A percentile compares a stretch with the other conserved stretches of the same genome.
Conservation (phyloP, 2,888 invertebrate genomes). For the Molorchus minor region DNA sequence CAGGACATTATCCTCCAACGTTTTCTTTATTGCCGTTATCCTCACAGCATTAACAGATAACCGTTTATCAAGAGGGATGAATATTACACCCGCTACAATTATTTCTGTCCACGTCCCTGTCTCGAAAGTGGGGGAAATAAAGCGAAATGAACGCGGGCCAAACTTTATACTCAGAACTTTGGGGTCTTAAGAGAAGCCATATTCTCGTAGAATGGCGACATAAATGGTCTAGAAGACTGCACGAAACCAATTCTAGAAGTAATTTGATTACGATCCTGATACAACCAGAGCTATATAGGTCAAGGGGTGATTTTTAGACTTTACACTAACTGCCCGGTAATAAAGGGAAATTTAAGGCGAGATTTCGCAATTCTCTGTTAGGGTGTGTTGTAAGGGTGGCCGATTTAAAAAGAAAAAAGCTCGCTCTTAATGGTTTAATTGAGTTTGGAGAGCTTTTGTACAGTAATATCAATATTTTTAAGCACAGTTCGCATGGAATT, state of each 20-base stretch:
- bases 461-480: too few species aligned
- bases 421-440: too few species aligned
- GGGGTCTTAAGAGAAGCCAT: conserved; percentile 19
- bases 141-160: conserved; percentile 42
- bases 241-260: conserved; percentile 21
- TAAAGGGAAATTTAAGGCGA: conserved; percentile 11
- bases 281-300: conserved; percentile 7
- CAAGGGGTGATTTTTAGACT: conserved; percentile 2
- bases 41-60: too few species aligned
- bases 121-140: conserved; percentile 41
- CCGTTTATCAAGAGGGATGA: too few species aligned
- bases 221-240: conserved; percentile 26
- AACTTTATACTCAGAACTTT: conserved; percentile 45
- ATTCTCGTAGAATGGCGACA: conserved; percentile 27
- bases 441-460: too few species aligned
- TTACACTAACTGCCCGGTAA: background rate
- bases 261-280: conserved; percentile 19
- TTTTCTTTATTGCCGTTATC: too few species aligned
- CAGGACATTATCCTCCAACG: too few species aligned
- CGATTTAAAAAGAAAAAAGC: too few species aligned
- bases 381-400: too few species aligned
- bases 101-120: conserved; percentile 4
- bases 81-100: background rate
- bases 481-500: too few species aligned
- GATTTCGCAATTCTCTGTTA: background rate